Percentiles rank a stretch among this genome's conserved stretches.
phyloP scores from a whole-genome alignment of 2,113 vertebrate genomes.

The Corythornis cristatus region DNA sequence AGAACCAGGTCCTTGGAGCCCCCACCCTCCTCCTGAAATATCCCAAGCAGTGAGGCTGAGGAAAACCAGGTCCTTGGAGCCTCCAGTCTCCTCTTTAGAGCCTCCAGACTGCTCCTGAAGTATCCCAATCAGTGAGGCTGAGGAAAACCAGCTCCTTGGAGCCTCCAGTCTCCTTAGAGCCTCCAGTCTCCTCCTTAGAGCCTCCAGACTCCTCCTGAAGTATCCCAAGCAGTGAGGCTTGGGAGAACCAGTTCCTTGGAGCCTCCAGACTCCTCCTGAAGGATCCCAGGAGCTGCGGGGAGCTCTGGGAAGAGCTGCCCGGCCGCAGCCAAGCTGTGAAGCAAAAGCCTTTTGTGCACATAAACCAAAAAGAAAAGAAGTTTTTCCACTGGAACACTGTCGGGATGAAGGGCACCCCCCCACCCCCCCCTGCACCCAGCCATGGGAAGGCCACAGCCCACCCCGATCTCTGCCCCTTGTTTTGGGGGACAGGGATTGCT shows the following conservation, averaged over 20 bases:
- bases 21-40: not conserved
- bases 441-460: not conserved
- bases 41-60: no score
- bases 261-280: not conserved
- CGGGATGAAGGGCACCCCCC: not conserved
- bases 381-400: slow-evolving; percentile 4
- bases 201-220: no score
- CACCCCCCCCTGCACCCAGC: not conserved
- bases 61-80: no score
- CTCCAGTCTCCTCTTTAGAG: no score
- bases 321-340: slow-evolving; percentile 1
- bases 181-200: no score
- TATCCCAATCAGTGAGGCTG: no score
- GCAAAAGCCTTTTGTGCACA: slow-evolving; percentile 57
- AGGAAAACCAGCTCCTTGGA: no score
- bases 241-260: no score
- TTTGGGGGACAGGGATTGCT: not conserved
- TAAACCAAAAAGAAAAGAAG: slow-evolving; percentile 38
- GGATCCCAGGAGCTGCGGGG: not conserved
- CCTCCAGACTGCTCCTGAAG: no score
- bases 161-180: no score
- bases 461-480: rapidly evolving
- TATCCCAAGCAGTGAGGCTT: no score
- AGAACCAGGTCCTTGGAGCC: no score
- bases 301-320: not conserved